Evolutionary conservation across 2,113 vertebrate genomes (phyloP).

Genomic region (Nothoprocta perdicaria): DNA sequence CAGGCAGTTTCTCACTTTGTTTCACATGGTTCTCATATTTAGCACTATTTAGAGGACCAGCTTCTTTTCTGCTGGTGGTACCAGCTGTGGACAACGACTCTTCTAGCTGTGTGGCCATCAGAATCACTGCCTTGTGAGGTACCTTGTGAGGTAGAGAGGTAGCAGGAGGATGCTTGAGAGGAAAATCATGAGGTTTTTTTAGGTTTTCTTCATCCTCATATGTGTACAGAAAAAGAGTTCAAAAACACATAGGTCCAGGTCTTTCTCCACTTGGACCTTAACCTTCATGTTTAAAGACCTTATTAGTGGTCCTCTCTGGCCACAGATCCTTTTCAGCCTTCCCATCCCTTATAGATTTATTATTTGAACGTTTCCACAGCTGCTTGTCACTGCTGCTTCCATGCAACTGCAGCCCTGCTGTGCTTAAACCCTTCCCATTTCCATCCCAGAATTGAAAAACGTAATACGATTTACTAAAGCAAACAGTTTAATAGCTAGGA

Average conservation of each 20-base stretch:
- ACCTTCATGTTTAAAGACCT: accelerated
- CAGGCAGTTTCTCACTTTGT: neutral
- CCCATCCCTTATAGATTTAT: neutral
- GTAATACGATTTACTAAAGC: conserved; percentile 33
- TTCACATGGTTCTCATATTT: neutral
- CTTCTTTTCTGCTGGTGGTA: neutral
- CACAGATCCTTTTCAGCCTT: neutral
- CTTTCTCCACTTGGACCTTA: neutral
- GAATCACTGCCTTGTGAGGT: neutral
- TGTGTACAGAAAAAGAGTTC: neutral
- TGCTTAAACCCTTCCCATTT: neutral
- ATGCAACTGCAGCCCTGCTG: neutral
- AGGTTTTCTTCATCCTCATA: neutral
- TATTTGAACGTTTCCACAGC: neutral
- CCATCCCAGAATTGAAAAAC: neutral
- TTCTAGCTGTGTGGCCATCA: neutral
- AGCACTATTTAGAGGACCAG: neutral
- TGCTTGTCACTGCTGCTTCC: neutral
- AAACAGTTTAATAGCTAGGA: conserved; percentile 47
- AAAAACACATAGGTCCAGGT: neutral
- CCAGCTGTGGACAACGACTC: neutral
- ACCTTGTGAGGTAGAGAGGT: no score
- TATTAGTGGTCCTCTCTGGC: neutral
- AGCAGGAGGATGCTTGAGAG: neutral
- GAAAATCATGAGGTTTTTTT: neutral